These are phyloP conservation scores for Threskiornis aethiopicus DNA, from an alignment of 2,797 vertebrate genomes.

Conservation along the genomic window DNA sequence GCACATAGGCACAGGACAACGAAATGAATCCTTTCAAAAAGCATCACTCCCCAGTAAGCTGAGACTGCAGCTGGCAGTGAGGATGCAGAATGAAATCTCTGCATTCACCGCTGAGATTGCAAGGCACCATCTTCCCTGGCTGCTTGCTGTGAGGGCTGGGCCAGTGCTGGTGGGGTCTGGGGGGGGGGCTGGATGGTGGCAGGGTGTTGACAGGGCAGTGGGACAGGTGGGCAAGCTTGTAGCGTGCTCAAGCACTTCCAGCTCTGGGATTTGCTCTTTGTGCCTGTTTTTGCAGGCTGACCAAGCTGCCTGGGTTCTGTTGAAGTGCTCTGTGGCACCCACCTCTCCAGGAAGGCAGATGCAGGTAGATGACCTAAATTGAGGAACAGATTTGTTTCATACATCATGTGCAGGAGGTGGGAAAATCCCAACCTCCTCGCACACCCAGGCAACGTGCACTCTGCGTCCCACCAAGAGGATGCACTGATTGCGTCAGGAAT, in stretches of 20 bases:
- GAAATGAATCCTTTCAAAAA: neutral
- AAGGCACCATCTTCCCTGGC: neutral
- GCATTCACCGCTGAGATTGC: neutral
- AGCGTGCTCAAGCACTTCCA: neutral
- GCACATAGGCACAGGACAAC: neutral
- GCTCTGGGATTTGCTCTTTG: neutral
- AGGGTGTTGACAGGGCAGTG: neutral
- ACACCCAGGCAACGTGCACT: rapidly evolving
- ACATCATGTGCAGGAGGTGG: neutral
- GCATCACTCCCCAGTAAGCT: neutral
- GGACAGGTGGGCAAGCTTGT: neutral
- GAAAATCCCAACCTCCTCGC: neutral
- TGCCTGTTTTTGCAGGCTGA: neutral
- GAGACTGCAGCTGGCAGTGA: neutral
- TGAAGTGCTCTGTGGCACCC: neutral
- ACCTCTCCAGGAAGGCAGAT: neutral
- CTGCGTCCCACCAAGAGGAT: neutral
- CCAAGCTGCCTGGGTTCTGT: neutral
- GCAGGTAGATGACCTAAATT: neutral
- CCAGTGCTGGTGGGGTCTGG: neutral
- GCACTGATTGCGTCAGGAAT: rapidly evolving
- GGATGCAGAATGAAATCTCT: neutral
- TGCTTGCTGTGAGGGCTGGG: neutral
- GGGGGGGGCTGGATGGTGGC: neutral
- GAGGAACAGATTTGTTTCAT: neutral